A percentile compares a stretch with the other conserved stretches of the same genome.
phyloP scores from a whole-genome alignment of 2,797 vertebrate genomes.

The Gymnopithys bicolor region DNA sequence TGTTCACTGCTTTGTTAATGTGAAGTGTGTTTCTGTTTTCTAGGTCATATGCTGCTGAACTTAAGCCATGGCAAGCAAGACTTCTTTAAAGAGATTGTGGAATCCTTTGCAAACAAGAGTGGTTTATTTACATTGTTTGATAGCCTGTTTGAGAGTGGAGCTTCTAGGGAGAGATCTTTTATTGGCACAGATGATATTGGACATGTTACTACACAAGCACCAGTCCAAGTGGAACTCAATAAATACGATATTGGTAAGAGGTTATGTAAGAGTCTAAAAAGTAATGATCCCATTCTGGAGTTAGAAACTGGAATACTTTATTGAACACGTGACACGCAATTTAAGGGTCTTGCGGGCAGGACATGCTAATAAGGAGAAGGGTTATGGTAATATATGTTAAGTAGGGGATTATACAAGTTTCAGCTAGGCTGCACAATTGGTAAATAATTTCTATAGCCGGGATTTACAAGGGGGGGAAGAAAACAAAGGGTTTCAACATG shows the following conservation, averaged over 20 bases:
- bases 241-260: constrained; percentile 90
- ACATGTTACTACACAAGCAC: constrained; percentile 77
- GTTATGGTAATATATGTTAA: too few species aligned
- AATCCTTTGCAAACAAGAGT: constrained; percentile 89
- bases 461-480: too few species aligned
- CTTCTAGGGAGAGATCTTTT: constrained; percentile 81
- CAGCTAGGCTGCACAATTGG: too few species aligned
- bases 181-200: constrained; percentile 88
- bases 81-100: constrained; percentile 90
- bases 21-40: constrained; percentile 45
- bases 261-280: too few species aligned
- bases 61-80: constrained; percentile 83
- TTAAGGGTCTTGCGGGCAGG: too few species aligned
- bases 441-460: too few species aligned
- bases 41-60: constrained; percentile 93
- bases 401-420: too few species aligned
- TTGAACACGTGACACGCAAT: too few species aligned
- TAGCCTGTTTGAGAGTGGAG: constrained; percentile 83
- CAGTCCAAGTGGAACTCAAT: constrained; percentile 82
- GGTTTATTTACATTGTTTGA: constrained; percentile 87
- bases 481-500: too few species aligned
- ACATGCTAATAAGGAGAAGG: too few species aligned
- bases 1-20: not conserved
- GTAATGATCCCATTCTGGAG: too few species aligned
- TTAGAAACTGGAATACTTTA: too few species aligned